These are phyloP conservation scores for Elaeidobius kamerunicus DNA, from an alignment of 2,888 invertebrate species.

Conservation along the genomic window DNA sequence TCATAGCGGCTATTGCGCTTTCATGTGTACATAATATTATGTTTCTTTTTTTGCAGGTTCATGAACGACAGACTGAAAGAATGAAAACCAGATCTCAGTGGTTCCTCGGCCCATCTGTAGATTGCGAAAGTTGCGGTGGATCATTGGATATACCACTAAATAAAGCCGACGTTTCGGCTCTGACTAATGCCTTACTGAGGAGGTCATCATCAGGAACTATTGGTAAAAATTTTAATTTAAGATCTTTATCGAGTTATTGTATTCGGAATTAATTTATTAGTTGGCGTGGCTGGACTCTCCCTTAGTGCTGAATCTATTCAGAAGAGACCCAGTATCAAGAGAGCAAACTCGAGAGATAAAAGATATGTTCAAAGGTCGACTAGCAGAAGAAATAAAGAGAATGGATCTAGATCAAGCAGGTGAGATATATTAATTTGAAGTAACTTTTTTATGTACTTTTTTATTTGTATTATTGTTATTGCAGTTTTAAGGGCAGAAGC, in stretches of 20 bases:
- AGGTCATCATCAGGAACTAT: slow-evolving; percentile 58
- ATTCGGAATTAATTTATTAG: slow-evolving; percentile 39
- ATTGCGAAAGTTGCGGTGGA: slow-evolving; percentile 50
- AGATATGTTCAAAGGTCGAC: slow-evolving; percentile 55
- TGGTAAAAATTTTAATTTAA: slow-evolving; percentile 44
- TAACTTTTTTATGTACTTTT: background rate
- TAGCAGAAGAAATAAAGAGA: slow-evolving; percentile 58
- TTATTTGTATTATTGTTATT: slow-evolving; percentile 18
- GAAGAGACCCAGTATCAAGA: slow-evolving; percentile 57
- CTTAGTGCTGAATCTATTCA: slow-evolving; percentile 63
- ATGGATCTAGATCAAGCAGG: slow-evolving; percentile 52
- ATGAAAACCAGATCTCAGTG: slow-evolving; percentile 97
- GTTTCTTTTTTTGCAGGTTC: too few species aligned
- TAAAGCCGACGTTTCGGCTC: slow-evolving; percentile 47
- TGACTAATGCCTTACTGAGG: slow-evolving; percentile 48
- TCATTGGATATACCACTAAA: slow-evolving; percentile 50
- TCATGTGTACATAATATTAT: too few species aligned
- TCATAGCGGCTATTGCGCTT: too few species aligned
- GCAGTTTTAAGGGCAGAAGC: slow-evolving; percentile 46
- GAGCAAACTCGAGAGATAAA: slow-evolving; percentile 55
- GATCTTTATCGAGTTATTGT: background rate
- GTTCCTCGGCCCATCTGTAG: slow-evolving; percentile 77
- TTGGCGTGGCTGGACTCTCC: slow-evolving; percentile 59
- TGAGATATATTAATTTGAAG: slow-evolving; percentile 28
- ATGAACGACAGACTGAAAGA: slow-evolving; percentile 93